Conservation (phyloP, 2,113 vertebrate species). For the Calyptomena viridis region DNA sequence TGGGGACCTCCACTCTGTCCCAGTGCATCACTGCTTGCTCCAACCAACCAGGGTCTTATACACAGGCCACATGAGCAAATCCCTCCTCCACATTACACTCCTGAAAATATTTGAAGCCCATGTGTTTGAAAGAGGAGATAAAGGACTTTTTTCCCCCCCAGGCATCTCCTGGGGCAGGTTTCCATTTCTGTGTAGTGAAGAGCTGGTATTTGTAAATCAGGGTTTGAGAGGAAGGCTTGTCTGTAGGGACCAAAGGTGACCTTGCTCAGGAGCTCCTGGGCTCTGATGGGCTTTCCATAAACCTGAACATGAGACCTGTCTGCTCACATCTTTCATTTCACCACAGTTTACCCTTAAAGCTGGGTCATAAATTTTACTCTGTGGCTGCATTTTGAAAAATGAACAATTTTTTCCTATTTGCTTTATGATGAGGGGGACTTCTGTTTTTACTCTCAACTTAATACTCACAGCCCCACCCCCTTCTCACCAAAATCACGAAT, state of each 20-base stretch:
- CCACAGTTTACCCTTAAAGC: not conserved
- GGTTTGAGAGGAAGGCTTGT: not conserved
- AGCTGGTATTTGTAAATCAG: not conserved
- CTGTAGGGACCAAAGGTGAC: not conserved
- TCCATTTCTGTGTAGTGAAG: rapidly evolving
- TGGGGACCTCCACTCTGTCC: not conserved
- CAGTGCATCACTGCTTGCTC: not conserved
- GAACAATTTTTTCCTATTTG: not conserved
- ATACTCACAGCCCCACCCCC: not conserved
- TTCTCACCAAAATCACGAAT: not conserved
- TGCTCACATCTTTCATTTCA: not conserved
- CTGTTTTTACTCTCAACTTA: not conserved
- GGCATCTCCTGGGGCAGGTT: not conserved
- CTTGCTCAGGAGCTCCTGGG: not conserved
- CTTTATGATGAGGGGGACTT: not conserved
- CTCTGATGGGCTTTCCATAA: not conserved
- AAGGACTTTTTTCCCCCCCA: not conserved
- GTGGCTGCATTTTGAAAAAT: not conserved
- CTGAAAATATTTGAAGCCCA: not conserved
- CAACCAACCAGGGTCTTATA: not conserved
- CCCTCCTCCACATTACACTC: not conserved
- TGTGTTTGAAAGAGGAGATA: not conserved
- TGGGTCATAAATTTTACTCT: not conserved
- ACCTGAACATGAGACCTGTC: not conserved
- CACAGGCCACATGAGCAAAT: not conserved